Evolutionary conservation across 2,113 vertebrate genomes (phyloP).

Genomic region (Chaetodon trifascialis): DNA sequence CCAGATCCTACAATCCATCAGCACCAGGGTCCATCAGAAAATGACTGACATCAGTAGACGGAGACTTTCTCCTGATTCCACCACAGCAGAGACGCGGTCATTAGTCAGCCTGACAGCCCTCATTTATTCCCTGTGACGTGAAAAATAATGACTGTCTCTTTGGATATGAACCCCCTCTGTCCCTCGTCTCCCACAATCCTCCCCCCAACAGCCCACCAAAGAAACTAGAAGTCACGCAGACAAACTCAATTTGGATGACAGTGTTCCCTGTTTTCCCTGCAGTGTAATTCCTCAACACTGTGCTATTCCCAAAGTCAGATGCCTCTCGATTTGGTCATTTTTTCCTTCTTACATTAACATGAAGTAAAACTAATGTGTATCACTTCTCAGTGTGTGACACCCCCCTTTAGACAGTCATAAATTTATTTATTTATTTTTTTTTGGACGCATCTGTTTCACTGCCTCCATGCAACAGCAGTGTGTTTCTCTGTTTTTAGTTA

Average conservation of each 20-base stretch:
- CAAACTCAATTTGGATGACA: slow-evolving; percentile 56
- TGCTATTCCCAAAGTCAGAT: slow-evolving; percentile 18
- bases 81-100: slow-evolving; percentile 67
- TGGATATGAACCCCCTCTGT: slow-evolving; percentile 27
- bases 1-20: slow-evolving; percentile 76
- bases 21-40: slow-evolving; percentile 47
- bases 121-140: slow-evolving; percentile 65
- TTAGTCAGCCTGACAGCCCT: slow-evolving; percentile 78
- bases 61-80: slow-evolving; percentile 71
- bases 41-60: slow-evolving; percentile 59
- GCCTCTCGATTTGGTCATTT: slow-evolving; percentile 15
- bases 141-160: slow-evolving; percentile 72
- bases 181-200: not conserved
- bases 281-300: slow-evolving; percentile 43
- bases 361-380: slow-evolving; percentile 5
- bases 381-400: not conserved
- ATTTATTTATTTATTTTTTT: not conserved
- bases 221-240: slow-evolving; percentile 51
- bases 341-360: slow-evolving; percentile 17
- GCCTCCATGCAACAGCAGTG: not conserved
- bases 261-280: slow-evolving; percentile 37
- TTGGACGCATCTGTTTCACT: not conserved
- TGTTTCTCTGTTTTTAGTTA: slow-evolving; percentile 1
- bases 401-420: too few relatives aligned
- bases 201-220: slow-evolving; percentile 39